Conservation (phyloP, 2,888 invertebrate genomes). For the Dascillus cervinus region DNA sequence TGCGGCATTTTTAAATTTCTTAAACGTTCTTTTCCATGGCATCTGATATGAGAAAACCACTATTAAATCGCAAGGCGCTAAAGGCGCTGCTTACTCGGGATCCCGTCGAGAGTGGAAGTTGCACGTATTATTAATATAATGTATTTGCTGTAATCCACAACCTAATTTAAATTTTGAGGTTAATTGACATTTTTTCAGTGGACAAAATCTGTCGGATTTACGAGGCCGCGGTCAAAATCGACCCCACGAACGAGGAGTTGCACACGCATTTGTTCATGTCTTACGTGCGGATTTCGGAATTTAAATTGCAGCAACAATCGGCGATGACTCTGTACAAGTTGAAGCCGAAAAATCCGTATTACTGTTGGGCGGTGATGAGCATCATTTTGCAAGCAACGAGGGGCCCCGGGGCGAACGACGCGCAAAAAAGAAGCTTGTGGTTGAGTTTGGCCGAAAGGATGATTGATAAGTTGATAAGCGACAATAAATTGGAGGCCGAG, state of each 20-base stretch:
- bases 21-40: no score
- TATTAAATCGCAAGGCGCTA: no score
- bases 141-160: conserved; percentile 3
- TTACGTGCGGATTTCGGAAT: conserved; percentile 84
- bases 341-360: conserved; percentile 90
- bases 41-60: no score
- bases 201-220: conserved; percentile 84
- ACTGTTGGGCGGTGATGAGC: conserved; percentile 98
- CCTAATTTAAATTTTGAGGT: conserved; percentile 23
- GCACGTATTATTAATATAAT: no score
- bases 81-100: no score
- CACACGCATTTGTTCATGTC: conserved; percentile 94
- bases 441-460: conserved; percentile 87
- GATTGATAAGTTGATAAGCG: conserved; percentile 82
- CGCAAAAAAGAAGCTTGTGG: conserved; percentile 58
- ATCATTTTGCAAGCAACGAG: conserved; percentile 72
- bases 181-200: no score
- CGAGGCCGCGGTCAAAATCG: conserved; percentile 78
- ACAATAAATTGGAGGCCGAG: conserved; percentile 85
- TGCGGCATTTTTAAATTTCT: no score
- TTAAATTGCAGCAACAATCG: conserved; percentile 80
- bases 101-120: no score
- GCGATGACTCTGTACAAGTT: conserved; percentile 88
- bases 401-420: conserved; percentile 45
- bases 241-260: conserved; percentile 85